Evolutionary conservation across 2,113 vertebrate species (phyloP).

Genomic region (Dendropsophus ebraccatus): DNA sequence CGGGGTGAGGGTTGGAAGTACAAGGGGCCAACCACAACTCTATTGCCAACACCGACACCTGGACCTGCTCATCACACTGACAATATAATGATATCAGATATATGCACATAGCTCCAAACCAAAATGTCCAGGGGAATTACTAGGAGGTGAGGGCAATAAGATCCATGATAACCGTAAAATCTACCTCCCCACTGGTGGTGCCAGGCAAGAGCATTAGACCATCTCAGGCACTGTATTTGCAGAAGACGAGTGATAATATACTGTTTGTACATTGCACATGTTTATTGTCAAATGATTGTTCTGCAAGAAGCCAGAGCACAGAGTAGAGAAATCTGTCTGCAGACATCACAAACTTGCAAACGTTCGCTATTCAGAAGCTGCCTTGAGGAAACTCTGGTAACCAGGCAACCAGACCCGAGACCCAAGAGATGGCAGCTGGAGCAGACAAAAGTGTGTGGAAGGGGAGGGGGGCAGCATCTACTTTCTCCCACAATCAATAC

Average conservation of each 20-base stretch:
- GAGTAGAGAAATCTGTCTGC: conserved; percentile 66
- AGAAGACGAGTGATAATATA: not conserved
- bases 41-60: too few species aligned
- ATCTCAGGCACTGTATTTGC: not conserved
- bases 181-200: not conserved
- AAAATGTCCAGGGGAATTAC: too few species aligned
- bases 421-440: conserved; percentile 66
- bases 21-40: not conserved
- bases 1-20: not conserved
- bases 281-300: not conserved
- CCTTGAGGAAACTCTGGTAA: conserved; percentile 70
- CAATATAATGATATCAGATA: too few species aligned
- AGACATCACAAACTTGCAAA: conserved; percentile 71
- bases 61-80: too few species aligned
- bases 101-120: too few species aligned
- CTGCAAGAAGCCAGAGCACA: conserved; percentile 57
- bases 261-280: not conserved
- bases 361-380: conserved; percentile 70
- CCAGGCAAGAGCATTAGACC: not conserved
- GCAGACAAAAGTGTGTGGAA: conserved; percentile 22
- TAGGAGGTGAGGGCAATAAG: not conserved
- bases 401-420: conserved; percentile 66
- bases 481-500: conserved; percentile 34
- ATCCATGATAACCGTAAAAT: not conserved
- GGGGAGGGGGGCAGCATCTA: not conserved